Base-by-base conservation (phyloP, 2,888 invertebrate genomes). In the Zaprionus lineosus region DNA sequence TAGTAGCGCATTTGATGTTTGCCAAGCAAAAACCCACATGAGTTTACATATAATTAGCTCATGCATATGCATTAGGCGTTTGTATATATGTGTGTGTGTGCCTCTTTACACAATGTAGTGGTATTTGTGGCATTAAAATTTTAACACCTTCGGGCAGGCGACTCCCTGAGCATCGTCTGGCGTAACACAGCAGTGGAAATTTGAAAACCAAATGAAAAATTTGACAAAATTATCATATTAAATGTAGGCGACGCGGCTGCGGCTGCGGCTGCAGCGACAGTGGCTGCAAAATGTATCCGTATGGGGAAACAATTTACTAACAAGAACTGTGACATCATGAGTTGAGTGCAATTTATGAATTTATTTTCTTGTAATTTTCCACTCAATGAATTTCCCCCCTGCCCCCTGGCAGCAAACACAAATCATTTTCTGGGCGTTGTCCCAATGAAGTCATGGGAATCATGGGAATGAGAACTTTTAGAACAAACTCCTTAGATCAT, bases 171-270 rank as follows among this genome's bases (percentile, higher is more conserved):
- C n/a, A n/a, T n/a, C n/a, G n/a, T n/a, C n/a, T 53, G 28, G 41
- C 64, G 75, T 73, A 75, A 51, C 61, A 37, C 75, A 37, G 73
- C 69, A 50, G 75, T 65, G 44, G 52, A 36, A 48, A 50, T 39
- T 46, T 36, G 36, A 57, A 61, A 61, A 55, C 11, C 26, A 37
- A 26, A 64, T 64, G 41, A 64, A 47, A 65, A 66, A 60, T 53
- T 40, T 48, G 7, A 18, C 12, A 9, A 29, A 29, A 68, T 68
- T 69, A 68, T 7, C 55, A 68, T 68, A 40, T 48, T 34, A 46
- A 14, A 63, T 46, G 69, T 68, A 55, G 69, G 69, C 43, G 47
- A 36, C 29, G 40, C 50, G 40, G 46, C 44, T 36, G 59, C 18
- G 39, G 44, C 24, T 46, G 14, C 14, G n/a, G n/a, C n/a, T n/a